Evolutionary conservation across 1,140 invertebrate genomes (phyloP).

Genomic region (Epicauta chinensis): DNA sequence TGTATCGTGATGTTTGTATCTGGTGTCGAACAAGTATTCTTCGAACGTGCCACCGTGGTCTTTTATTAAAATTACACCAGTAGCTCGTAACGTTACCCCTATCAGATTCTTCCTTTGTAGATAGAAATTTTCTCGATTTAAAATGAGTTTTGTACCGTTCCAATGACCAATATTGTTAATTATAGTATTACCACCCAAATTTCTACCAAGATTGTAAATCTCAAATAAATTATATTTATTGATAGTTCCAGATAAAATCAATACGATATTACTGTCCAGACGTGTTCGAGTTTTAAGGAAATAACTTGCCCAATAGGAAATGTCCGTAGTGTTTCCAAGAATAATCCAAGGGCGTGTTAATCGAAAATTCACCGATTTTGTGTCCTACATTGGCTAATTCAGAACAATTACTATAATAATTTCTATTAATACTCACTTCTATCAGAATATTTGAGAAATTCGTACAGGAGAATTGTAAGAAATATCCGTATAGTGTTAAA

Average conservation of each 20-base stretch:
- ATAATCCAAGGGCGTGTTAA: too few species aligned
- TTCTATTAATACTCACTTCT: not conserved
- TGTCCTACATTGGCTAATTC: too few species aligned
- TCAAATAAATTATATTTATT: conserved; percentile 1
- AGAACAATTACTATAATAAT: too few species aligned
- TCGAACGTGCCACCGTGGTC: conserved; percentile 2
- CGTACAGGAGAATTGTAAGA: conserved; percentile 1
- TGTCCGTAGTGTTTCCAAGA: too few species aligned
- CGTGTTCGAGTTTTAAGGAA: not conserved
- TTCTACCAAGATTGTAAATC: conserved; percentile 2
- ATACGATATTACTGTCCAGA: conserved; percentile 1
- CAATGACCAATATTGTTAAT: not conserved
- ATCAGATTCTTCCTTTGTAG: conserved; percentile 5
- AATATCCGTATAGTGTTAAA: conserved; percentile 3
- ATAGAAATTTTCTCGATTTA: conserved; percentile 3
- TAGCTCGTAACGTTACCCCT: not conserved
- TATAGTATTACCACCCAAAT: not conserved
- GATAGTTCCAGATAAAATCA: not conserved
- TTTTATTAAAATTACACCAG: not conserved
- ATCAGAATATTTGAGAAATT: not conserved
- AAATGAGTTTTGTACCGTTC: not conserved
- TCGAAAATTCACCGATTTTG: too few species aligned
- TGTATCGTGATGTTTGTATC: conserved; percentile 5
- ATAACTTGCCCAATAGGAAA: too few species aligned
- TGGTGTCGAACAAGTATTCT: conserved; percentile 6